phyloP scores from a whole-genome alignment of 2,113 vertebrate species.

The Brachyhypopomus gauderio region DNA sequence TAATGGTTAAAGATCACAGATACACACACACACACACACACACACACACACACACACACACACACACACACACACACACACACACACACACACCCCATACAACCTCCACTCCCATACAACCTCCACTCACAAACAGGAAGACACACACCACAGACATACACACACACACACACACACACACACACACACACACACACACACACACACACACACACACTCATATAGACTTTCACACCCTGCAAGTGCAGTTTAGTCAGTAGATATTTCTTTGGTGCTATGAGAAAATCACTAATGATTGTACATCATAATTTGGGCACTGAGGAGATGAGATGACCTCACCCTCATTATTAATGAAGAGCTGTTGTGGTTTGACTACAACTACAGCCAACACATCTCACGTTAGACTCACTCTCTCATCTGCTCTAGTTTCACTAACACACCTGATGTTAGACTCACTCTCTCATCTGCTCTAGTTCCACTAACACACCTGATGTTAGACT shows the following conservation, averaged over 20 bases:
- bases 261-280: slow-evolving; percentile 77
- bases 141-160: no score
- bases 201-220: slow-evolving; percentile 69
- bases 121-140: no score
- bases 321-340: slow-evolving; percentile 7
- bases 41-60: no score
- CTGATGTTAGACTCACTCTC: background rate
- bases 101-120: no score
- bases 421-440: background rate
- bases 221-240: slow-evolving; percentile 59
- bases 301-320: slow-evolving; percentile 34
- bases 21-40: slow-evolving; percentile 55
- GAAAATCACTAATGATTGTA: slow-evolving; percentile 61
- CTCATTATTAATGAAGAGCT: slow-evolving; percentile 12
- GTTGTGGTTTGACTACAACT: slow-evolving; percentile 26
- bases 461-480: background rate
- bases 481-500: background rate
- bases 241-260: slow-evolving; percentile 53
- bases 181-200: slow-evolving; percentile 51
- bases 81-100: no score
- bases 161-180: slow-evolving; percentile 64
- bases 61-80: no score
- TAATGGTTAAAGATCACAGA: slow-evolving; percentile 40
- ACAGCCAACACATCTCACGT: background rate
- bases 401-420: background rate